A percentile compares a stretch with the other conserved stretches of the same genome.
phyloP scores from a whole-genome alignment of 35 echinoderm and acorn worm genomes.

The Strongylocentrotus purpuratus region DNA sequence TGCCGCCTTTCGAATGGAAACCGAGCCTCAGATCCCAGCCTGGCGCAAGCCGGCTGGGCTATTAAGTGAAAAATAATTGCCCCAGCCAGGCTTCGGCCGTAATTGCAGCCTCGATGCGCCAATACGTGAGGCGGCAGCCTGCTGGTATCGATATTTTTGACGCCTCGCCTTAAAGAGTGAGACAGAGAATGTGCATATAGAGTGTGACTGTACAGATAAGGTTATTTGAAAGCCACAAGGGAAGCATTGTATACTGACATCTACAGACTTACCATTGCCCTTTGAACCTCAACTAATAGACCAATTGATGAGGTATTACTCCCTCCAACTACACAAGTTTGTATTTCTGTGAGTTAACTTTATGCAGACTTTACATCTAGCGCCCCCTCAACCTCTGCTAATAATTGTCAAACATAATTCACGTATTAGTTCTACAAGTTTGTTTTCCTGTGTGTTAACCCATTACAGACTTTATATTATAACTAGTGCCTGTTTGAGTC shows the following conservation, averaged over 20 bases:
- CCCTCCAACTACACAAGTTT: neutral
- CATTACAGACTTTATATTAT: neutral
- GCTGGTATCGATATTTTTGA: too few relatives aligned
- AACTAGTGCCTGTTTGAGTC: neutral
- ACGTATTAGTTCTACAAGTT: neutral
- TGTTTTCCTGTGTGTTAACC: neutral
- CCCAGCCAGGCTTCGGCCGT: too few relatives aligned
- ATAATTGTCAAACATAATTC: neutral
- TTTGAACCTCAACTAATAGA: neutral
- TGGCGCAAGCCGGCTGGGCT: too few relatives aligned
- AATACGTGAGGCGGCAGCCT: too few relatives aligned
- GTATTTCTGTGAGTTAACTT: neutral
- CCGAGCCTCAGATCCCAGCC: too few relatives aligned
- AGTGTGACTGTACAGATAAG: too few relatives aligned
- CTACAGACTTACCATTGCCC: neutral
- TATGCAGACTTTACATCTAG: neutral
- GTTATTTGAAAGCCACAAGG: neutral
- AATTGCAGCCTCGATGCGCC: too few relatives aligned
- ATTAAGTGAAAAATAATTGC: too few relatives aligned
- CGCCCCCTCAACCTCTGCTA: neutral
- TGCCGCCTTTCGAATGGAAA: too few relatives aligned
- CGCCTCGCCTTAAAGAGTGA: too few relatives aligned
- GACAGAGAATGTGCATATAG: too few relatives aligned
- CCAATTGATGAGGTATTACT: neutral
- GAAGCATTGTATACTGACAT: neutral